Evolutionary conservation across 2,888 invertebrate genomes (phyloP), one percentile per base, ranked within the genome.

Genomic region (Andricus quercusramuli): DNA sequence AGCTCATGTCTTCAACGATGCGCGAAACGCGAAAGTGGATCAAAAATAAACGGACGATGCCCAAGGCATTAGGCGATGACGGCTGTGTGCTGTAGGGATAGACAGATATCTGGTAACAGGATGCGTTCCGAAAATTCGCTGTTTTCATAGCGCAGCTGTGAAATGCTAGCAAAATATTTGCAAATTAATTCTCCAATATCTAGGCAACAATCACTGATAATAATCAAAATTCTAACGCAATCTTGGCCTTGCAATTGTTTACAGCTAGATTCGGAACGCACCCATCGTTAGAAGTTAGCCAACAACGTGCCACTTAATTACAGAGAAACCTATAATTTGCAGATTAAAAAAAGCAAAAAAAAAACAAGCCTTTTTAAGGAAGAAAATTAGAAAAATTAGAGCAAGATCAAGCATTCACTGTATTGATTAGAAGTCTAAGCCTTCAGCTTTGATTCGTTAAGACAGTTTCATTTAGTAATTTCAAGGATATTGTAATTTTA

Each of bases 11-110:
- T 91, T 89, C 90, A 86, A 83, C 89, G 91, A 85, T 90, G 91
- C 91, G 91, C 90, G 91, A 82, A 59, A 88, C 90, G 88, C 89
- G 90, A 79, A 80, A 85, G 89, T 85, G 81, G 81, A 82, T 86
- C 84, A 89, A 90, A 90, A 91, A 89, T 89, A 90, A 90, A 90
- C 88, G 88, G 86, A 89, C 90, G 91, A 86, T 90, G 90, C 89
- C 90, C 90, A 88, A 88, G 89, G 86, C 88, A 89, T 88, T 89
- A 87, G 88, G 85, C 87, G 90, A 87, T 90, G 91, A 85, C 87
- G 90, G 90, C 90, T 89, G 90, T 90, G 89, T 88, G 90, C 92
- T 92, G 92, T 92, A 90, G 93, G 91, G 90, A 93, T 93, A 92
- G 92, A 92, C 88, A 92, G 88, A 92, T 65, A 85, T 86, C 85